phyloP scores from a whole-genome alignment of 1,140 invertebrate genomes.

The Aethina tumida region DNA sequence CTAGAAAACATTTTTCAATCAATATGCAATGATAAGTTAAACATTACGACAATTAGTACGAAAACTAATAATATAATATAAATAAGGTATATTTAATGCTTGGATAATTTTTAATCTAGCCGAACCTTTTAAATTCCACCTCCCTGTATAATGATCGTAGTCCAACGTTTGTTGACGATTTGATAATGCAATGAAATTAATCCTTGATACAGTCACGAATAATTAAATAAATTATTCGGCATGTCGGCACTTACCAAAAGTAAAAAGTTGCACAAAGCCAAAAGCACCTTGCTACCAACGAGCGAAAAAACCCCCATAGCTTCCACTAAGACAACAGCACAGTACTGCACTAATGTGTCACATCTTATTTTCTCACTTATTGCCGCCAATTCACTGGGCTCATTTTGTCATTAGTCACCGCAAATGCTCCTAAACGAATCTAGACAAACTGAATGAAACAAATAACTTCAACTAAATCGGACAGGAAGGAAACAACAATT shows the following conservation, averaged over 20 bases:
- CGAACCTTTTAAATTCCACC: background rate
- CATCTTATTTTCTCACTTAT: conserved; percentile 7
- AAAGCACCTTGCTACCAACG: conserved; percentile 26
- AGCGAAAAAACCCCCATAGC: conserved; percentile 25
- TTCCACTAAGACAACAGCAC: conserved; percentile 1
- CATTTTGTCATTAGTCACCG: conserved; percentile 9
- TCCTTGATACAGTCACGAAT: background rate
- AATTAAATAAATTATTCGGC: background rate
- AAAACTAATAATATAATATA: conserved; percentile 1
- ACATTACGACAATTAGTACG: too few species aligned
- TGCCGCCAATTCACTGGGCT: conserved; percentile 7
- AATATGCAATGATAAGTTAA: too few species aligned
- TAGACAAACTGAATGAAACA: conserved; percentile 3
- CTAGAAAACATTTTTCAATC: too few species aligned
- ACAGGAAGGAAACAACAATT: conserved; percentile 34
- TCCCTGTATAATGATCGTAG: conserved; percentile 8
- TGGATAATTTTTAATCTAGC: background rate
- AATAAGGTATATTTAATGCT: background rate
- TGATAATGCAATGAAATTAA: background rate
- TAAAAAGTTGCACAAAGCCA: conserved; percentile 27
- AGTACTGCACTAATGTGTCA: conserved; percentile 1
- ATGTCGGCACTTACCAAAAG: conserved; percentile 19
- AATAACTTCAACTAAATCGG: conserved; percentile 14
- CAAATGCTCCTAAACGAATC: background rate
- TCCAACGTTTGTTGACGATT: conserved; percentile 12